phyloP scores from a whole-genome alignment of 2,113 vertebrate genomes.

The Procapra przewalskii region DNA sequence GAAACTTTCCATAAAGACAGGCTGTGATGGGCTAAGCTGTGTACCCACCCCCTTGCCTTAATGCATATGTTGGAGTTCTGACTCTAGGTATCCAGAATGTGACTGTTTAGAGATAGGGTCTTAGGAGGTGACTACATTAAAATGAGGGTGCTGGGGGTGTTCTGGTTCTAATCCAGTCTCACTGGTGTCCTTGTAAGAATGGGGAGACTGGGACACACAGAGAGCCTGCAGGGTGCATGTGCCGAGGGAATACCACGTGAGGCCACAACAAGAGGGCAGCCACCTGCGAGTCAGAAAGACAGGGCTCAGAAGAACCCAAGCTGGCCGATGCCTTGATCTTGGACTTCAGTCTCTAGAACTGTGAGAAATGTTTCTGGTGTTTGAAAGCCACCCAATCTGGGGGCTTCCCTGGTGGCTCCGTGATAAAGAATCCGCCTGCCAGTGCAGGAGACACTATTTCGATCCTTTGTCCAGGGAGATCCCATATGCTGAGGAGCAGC shows the following conservation, averaged over 20 bases:
- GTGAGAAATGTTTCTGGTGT: background rate
- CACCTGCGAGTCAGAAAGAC: background rate
- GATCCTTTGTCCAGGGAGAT: background rate
- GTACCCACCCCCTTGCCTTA: background rate
- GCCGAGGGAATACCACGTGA: background rate
- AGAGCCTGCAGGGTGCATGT: background rate
- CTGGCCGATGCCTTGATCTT: background rate
- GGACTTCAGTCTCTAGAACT: background rate
- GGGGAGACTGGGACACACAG: background rate
- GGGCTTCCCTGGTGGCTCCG: background rate
- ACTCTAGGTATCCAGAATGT: background rate
- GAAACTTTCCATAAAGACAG: background rate
- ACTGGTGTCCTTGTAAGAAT: background rate
- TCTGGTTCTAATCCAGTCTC: background rate
- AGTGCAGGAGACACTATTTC: background rate
- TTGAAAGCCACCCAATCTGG: background rate
- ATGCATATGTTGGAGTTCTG: background rate
- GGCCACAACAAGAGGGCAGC: background rate
- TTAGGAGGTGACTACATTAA: background rate
- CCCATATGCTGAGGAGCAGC: background rate
- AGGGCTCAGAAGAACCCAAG: background rate
- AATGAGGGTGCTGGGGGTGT: background rate
- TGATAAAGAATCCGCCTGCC: background rate
- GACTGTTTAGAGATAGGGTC: background rate
- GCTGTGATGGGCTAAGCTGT: background rate